phyloP scores from a whole-genome alignment of 1,140 invertebrate species.

The Andricus grossulariae region DNA sequence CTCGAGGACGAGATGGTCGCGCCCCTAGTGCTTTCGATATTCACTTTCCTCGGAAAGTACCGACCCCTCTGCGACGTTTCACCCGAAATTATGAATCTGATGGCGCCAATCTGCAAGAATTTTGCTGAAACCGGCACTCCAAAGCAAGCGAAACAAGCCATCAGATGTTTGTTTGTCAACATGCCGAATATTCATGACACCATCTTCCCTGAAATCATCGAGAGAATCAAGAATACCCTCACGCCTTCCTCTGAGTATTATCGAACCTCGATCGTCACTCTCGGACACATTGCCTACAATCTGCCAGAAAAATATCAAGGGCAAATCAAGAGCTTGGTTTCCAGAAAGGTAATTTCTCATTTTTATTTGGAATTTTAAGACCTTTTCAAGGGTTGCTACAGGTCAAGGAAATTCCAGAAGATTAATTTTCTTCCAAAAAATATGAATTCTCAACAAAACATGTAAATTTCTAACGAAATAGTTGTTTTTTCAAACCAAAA shows the following conservation, averaged over 20 bases:
- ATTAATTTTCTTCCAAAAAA: too few relatives aligned
- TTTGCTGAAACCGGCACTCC: conserved; percentile 92
- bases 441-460: too few relatives aligned
- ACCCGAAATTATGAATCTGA: conserved; percentile 81
- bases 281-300: conserved; percentile 96
- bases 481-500: too few relatives aligned
- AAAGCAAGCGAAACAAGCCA: conserved; percentile 97
- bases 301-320: conserved; percentile 91
- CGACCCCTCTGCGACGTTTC: conserved; percentile 86
- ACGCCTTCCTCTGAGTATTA: conserved; percentile 89
- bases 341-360: conserved; percentile 83
- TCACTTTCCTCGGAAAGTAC: conserved; percentile 92
- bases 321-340: conserved; percentile 95
- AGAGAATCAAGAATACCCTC: conserved; percentile 85
- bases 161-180: conserved; percentile 93
- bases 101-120: conserved; percentile 91
- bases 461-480: too few relatives aligned
- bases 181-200: conserved; percentile 87
- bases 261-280: conserved; percentile 93
- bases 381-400: not conserved
- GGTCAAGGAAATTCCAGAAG: too few relatives aligned
- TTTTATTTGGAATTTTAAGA: not conserved
- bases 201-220: conserved; percentile 92
- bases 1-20: conserved; percentile 90
- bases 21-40: conserved; percentile 86